Evolutionary conservation across 2,113 vertebrate genomes (phyloP).

Genomic region (Megalops atlanticus): DNA sequence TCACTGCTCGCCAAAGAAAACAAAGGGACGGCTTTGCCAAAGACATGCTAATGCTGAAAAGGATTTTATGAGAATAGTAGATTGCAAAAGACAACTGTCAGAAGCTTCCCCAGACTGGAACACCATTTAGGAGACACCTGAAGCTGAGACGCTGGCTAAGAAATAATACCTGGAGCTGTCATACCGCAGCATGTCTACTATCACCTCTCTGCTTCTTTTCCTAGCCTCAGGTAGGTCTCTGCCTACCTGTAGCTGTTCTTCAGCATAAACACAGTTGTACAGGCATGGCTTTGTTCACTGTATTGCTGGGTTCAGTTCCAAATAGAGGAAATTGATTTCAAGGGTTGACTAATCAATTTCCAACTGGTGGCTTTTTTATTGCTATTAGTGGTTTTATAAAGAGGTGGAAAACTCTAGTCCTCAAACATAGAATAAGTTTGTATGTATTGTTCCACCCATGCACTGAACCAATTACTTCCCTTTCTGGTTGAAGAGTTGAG

Average conservation of each 20-base stretch:
- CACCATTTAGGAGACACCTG: not conserved
- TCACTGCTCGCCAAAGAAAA: constrained; percentile 14
- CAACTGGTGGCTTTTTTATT: not conserved
- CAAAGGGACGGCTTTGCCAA: constrained; percentile 6
- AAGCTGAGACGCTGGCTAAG: not conserved
- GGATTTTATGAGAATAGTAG: not conserved
- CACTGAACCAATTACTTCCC: too few relatives aligned
- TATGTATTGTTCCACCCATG: too few relatives aligned
- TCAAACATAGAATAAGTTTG: too few relatives aligned
- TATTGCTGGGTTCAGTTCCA: not conserved
- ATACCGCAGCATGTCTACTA: constrained; percentile 48
- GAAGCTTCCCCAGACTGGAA: not conserved
- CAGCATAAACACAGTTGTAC: not conserved
- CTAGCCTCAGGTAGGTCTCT: constrained; percentile 67
- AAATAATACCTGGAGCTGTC: not conserved
- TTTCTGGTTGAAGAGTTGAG: too few relatives aligned
- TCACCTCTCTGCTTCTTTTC: constrained; percentile 53
- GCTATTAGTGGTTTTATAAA: too few relatives aligned
- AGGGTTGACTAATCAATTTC: not conserved
- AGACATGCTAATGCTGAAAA: not conserved
- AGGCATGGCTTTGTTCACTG: not conserved
- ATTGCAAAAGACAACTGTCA: not conserved
- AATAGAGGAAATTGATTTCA: not conserved
- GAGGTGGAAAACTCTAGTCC: too few relatives aligned
- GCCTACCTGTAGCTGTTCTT: not conserved